Evolutionary conservation across 1,140 invertebrate species (phyloP), one percentile per base, ranked within the genome.

Genomic region (Anastatus disparis): DNA sequence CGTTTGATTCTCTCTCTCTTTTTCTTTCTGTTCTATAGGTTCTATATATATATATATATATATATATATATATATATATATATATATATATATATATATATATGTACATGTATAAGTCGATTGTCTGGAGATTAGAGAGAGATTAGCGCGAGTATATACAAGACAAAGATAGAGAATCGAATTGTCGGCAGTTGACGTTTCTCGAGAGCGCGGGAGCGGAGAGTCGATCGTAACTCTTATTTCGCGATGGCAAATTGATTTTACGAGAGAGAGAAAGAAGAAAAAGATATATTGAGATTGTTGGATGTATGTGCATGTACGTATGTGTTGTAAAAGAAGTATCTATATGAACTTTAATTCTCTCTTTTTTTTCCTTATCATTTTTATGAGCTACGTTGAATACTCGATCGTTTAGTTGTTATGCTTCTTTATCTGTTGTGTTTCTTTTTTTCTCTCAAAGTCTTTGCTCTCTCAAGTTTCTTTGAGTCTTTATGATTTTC

Each of bases 181-280:
- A 42, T 42, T 38, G 50, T 64, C 31, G 17, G 3, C 35, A 38
- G 50, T 44, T 77, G 76, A 77, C 76, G 73, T 53, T 70, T 69
- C 68, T n/a, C n/a, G n/a, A n/a, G n/a, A 70, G 50, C 69, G 35
- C 50, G 24, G 35, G 15, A 27, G 29, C 59, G 40, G n/a, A n/a
- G n/a, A 31, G 38, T 48, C 40, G 38, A 66, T 66, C 42, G 40
- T 58, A 58, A 67, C 44, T 68, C 44, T 42, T 42, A 22, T 35
- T 55, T 35, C 2, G 40, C 38, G 53, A 58, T 67, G 64, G 52
- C 53, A 67, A 67, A 67, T 67, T 67, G 64, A 67, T 58, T 58
- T 52, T 58, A 9, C 10, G 13, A n/a, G 13, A 3, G 44, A 29
- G 13, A 27, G n/a, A 7, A 17, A n/a, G n/a, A 46, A 31, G 48